Conservation (phyloP, 2,113 vertebrate species). For the Psittacula cyanocephala region DNA sequence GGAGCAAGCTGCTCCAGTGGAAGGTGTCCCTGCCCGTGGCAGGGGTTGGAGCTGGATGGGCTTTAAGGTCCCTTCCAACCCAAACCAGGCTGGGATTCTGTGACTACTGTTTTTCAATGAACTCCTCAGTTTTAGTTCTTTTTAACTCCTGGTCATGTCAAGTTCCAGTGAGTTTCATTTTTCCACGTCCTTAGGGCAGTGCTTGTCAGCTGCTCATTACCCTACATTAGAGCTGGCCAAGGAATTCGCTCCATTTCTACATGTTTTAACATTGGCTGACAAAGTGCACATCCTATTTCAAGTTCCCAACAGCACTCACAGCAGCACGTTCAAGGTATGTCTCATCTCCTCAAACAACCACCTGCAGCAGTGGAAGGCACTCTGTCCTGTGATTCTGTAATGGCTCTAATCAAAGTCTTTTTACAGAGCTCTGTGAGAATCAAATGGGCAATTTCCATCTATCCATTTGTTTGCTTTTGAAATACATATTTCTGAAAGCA, state of each 20-base stretch:
- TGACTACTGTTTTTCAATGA: background rate
- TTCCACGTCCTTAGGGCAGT: background rate
- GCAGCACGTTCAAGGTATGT: background rate
- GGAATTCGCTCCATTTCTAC: background rate
- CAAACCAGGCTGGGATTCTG: background rate
- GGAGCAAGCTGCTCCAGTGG: too few relatives aligned
- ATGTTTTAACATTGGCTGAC: background rate
- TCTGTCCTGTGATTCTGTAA: background rate
- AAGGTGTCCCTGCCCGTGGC: too few relatives aligned
- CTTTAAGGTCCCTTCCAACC: too few relatives aligned
- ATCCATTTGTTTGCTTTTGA: background rate
- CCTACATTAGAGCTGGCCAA: rapidly evolving
- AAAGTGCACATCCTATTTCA: rapidly evolving
- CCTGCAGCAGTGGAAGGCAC: background rate
- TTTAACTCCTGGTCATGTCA: background rate
- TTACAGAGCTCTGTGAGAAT: background rate
- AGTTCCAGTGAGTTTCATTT: background rate
- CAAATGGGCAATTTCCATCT: background rate
- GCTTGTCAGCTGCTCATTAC: background rate
- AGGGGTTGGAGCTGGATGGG: too few relatives aligned
- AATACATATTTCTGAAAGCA: background rate
- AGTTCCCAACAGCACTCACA: rapidly evolving
- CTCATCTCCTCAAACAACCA: background rate
- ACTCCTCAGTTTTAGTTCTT: background rate
- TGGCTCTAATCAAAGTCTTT: background rate